Percentiles rank a stretch among this genome's conserved stretches.
These are phyloP conservation scores for Drosophila jambulina DNA, from an alignment of 1,140 invertebrate genomes.

Conservation along the genomic window DNA sequence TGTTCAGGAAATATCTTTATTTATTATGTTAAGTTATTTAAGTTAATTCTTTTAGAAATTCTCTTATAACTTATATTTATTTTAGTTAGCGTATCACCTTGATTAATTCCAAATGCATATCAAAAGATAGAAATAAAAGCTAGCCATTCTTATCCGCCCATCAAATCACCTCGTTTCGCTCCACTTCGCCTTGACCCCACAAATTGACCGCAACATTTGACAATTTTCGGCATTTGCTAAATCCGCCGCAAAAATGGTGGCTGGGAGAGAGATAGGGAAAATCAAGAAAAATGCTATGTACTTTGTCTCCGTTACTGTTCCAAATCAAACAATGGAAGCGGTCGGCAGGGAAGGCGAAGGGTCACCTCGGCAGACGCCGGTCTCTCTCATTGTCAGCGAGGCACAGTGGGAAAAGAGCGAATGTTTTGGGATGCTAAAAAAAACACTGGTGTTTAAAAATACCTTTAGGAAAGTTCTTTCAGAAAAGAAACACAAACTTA, in stretches of 20 bases:
- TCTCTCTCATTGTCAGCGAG: conserved; percentile 32
- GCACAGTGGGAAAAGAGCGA: conserved; percentile 14
- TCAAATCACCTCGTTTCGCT: conserved; percentile 29
- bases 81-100: neutral
- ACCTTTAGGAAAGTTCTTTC: too few relatives aligned
- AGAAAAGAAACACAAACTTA: neutral
- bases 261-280: conserved; percentile 36
- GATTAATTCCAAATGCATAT: neutral
- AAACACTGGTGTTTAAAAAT: neutral
- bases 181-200: conserved; percentile 33
- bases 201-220: conserved; percentile 76
- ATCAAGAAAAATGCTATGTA: conserved; percentile 80
- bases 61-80: neutral
- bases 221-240: conserved; percentile 71
- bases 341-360: conserved; percentile 12
- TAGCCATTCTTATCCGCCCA: neutral
- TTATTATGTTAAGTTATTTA: too few relatives aligned
- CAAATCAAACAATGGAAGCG: conserved; percentile 65
- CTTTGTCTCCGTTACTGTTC: conserved; percentile 74
- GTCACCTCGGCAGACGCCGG: conserved; percentile 27
- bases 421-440: neutral
- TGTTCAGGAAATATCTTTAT: neutral
- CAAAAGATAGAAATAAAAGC: neutral
- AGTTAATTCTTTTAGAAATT: neutral
- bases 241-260: conserved; percentile 35